phyloP scores from a whole-genome alignment of 2,888 invertebrate genomes.

The Teinopalpus imperialis region DNA sequence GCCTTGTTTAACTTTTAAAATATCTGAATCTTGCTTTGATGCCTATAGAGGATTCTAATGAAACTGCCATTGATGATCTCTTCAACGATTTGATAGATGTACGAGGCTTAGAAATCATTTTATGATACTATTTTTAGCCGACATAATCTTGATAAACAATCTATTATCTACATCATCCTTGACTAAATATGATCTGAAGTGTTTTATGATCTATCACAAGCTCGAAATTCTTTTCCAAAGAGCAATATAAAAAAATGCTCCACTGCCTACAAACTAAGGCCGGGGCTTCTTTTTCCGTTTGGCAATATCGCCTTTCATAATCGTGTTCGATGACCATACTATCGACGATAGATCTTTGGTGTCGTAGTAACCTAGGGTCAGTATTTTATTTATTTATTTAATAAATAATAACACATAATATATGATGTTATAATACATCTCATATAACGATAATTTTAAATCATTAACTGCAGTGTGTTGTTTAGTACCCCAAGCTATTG shows the following conservation, averaged over 20 bases:
- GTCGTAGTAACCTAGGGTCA: background rate
- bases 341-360: background rate
- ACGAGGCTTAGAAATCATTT: conserved; percentile 7
- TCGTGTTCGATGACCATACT: background rate
- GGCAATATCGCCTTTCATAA: background rate
- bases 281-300: background rate
- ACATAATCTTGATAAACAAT: background rate
- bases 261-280: too few species aligned
- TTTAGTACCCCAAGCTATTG: background rate
- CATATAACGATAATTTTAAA: too few species aligned
- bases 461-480: background rate
- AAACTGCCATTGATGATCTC: conserved; percentile 22
- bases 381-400: background rate
- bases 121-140: background rate
- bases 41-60: conserved; percentile 21
- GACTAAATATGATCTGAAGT: background rate
- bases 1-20: conserved; percentile 28
- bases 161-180: background rate
- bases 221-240: background rate
- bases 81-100: conserved; percentile 28
- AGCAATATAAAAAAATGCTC: background rate
- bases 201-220: background rate
- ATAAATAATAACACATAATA: too few species aligned
- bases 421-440: too few species aligned
- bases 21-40: conserved; percentile 27